Evolutionary conservation across 53 echinoderm and acorn worm genomes (phyloP).

Genomic region (Pentamera pediparva): DNA sequence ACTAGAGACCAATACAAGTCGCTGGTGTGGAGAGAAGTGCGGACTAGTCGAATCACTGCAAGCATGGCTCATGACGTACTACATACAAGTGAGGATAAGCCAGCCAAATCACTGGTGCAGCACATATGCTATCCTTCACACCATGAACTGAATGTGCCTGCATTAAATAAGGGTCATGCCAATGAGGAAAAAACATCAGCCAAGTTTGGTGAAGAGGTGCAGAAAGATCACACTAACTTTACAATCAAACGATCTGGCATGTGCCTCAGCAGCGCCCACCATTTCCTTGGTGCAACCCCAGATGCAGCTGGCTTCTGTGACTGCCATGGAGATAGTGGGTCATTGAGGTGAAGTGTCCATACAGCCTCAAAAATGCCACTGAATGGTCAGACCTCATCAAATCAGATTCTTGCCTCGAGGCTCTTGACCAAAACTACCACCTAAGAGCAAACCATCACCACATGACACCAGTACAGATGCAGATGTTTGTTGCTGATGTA

Average conservation of each 20-base stretch:
- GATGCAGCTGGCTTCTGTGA: constrained; percentile 19
- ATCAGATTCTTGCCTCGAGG: not conserved
- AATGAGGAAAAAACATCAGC: constrained; percentile 28
- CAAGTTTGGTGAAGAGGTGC: not conserved
- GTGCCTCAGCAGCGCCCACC: not conserved
- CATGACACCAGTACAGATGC: constrained; percentile 34
- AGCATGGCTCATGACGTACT: constrained; percentile 23
- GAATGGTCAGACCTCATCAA: not conserved
- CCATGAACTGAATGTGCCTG: constrained; percentile 4
- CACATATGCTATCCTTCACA: constrained; percentile 22
- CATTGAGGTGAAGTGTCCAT: constrained; percentile 41
- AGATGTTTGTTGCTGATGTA: constrained; percentile 35
- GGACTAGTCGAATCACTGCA: constrained; percentile 31
- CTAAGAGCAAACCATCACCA: constrained; percentile 29
- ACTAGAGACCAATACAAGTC: constrained; percentile 16
- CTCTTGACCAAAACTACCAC: not conserved
- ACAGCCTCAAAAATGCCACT: constrained; percentile 14
- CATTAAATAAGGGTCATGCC: constrained; percentile 36
- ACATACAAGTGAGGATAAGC: constrained; percentile 32
- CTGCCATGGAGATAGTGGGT: constrained; percentile 8
- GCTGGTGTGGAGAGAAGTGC: constrained; percentile 30
- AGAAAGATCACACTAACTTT: too few species aligned
- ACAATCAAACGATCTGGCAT: too few species aligned
- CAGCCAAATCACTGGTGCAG: constrained; percentile 29
- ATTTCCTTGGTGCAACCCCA: constrained; percentile 39